A percentile compares a stretch with the other conserved stretches of the same genome.
Evolutionary conservation across 1,140 invertebrate species (phyloP).

Genomic region (Arctopsyche grandis): DNA sequence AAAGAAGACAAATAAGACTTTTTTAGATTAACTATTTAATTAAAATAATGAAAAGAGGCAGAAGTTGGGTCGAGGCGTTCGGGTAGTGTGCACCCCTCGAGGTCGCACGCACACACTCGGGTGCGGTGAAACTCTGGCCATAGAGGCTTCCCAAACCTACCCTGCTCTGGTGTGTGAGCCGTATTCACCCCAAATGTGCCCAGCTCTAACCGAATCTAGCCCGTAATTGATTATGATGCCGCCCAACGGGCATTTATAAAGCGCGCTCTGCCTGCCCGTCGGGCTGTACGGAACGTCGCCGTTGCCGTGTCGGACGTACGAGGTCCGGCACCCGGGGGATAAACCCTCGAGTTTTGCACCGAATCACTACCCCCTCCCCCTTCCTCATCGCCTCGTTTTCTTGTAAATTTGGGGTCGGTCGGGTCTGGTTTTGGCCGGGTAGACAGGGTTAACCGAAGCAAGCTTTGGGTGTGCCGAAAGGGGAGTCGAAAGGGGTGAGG

Average conservation of each 20-base stretch:
- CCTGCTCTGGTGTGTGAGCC: conserved; percentile 49
- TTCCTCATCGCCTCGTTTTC: conserved; percentile 25
- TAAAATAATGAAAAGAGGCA: no score
- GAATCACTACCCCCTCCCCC: conserved; percentile 29
- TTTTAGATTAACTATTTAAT: no score
- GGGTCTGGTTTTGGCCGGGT: conserved; percentile 52
- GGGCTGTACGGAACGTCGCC: not conserved
- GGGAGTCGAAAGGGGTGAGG: conserved; percentile 21
- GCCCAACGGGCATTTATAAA: conserved; percentile 50
- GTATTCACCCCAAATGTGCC: conserved; percentile 52
- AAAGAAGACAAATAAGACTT: no score
- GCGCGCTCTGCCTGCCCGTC: not conserved
- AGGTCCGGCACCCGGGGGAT: not conserved
- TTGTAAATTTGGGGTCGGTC: conserved; percentile 53
- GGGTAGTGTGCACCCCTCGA: no score
- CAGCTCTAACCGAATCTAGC: conserved; percentile 53
- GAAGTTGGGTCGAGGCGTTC: no score
- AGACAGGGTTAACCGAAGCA: conserved; percentile 53
- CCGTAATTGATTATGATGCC: conserved; percentile 54
- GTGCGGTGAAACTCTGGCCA: conserved; percentile 54
- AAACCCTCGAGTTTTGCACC: conserved; percentile 47
- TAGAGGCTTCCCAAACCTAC: conserved; percentile 53
- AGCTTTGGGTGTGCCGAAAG: conserved; percentile 44
- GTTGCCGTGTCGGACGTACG: not conserved
- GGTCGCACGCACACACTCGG: not conserved